phyloP scores from a whole-genome alignment of 2,797 vertebrate species.

The Pseudochromis fuscus region DNA sequence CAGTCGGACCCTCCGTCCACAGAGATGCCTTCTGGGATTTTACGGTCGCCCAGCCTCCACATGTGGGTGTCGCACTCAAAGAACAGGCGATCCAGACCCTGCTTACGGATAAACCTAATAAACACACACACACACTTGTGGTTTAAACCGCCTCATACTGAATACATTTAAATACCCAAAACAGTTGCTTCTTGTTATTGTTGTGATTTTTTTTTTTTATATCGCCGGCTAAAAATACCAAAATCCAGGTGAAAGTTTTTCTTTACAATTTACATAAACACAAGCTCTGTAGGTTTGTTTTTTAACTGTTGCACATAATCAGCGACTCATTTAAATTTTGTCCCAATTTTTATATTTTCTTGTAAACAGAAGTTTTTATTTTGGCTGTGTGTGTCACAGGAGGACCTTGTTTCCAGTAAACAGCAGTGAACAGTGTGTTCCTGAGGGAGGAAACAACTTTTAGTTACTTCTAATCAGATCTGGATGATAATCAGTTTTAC shows the following conservation, averaged over 20 bases:
- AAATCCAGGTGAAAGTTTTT: conserved; percentile 3
- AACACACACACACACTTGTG: conserved; percentile 9
- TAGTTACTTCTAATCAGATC: conserved; percentile 1
- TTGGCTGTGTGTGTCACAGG: not conserved
- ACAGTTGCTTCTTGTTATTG: not conserved
- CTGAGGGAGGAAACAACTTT: not conserved
- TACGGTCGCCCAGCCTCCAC: conserved; percentile 97
- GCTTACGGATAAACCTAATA: conserved; percentile 95
- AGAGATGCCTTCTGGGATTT: conserved; percentile 94
- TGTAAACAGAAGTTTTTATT: not conserved
- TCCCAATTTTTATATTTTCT: not conserved
- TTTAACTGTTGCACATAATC: conserved; percentile 11
- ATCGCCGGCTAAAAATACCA: conserved; percentile 1
- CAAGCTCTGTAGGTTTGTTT: not conserved
- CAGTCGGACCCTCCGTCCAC: conserved; percentile 98
- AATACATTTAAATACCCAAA: not conserved
- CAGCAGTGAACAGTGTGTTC: not conserved
- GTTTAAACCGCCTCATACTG: not conserved
- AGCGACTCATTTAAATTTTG: conserved; percentile 28
- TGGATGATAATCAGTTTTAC: not conserved
- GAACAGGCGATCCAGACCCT: conserved; percentile 96
- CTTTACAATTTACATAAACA: conserved; percentile 14
- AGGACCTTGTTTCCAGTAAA: conserved; percentile 1
- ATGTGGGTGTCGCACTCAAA: conserved; percentile 97
- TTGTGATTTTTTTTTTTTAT: not conserved